A percentile compares a stretch with the other conserved stretches of the same genome.
These are phyloP conservation scores for Scolopax mira DNA, from an alignment of 2,113 vertebrate genomes.

Conservation along the genomic window DNA sequence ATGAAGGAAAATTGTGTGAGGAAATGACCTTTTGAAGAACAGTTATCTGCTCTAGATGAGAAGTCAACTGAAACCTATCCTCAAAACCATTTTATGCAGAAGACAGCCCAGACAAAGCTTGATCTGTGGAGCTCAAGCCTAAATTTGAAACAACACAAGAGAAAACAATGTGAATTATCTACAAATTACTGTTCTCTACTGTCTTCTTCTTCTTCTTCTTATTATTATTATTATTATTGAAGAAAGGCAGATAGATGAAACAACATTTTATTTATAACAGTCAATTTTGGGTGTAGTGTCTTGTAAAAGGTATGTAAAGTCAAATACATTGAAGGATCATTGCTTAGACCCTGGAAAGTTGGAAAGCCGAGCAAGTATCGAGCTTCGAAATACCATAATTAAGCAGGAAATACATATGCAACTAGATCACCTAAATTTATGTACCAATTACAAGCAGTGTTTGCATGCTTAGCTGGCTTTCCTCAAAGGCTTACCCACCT, in stretches of 20 bases:
- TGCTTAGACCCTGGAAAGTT: not conserved
- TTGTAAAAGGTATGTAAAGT: not conserved
- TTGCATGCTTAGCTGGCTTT: conserved; percentile 33
- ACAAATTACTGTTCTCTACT: not conserved
- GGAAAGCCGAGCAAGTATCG: not conserved
- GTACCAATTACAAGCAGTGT: conserved; percentile 40
- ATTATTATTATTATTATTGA: not conserved
- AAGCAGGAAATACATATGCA: conserved; percentile 30
- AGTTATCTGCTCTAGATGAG: accelerated
- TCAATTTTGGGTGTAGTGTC: not conserved
- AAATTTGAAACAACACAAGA: not conserved
- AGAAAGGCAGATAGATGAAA: not conserved
- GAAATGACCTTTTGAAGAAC: not conserved
- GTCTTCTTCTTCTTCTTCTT: not conserved
- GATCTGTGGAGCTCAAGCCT: not conserved
- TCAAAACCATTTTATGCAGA: not conserved
- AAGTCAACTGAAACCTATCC: not conserved
- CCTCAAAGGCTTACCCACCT: conserved; percentile 23
- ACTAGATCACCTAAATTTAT: conserved; percentile 36
- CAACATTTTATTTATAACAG: not conserved
- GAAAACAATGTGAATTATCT: not conserved
- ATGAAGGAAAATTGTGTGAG: not conserved
- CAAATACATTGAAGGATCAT: not conserved
- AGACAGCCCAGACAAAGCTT: not conserved
- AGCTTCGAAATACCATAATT: not conserved